These are phyloP conservation scores for Diorhabda sublineata DNA, from an alignment of 1,140 invertebrate species.

Conservation along the genomic window DNA sequence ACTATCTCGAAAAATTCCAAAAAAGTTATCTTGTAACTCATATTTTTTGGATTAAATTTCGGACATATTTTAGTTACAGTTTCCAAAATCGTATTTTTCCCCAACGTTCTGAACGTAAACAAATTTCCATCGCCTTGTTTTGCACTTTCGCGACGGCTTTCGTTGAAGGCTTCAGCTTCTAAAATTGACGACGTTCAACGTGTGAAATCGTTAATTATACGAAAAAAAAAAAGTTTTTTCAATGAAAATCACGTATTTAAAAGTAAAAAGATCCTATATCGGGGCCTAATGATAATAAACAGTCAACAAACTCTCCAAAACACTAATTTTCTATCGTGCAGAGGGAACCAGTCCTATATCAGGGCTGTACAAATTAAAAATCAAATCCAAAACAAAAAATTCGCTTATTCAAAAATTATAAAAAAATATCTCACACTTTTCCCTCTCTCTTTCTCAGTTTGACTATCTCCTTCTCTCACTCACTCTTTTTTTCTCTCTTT, in stretches of 20 bases:
- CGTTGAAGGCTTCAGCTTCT: no score
- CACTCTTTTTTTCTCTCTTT: no score
- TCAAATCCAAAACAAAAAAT: no score
- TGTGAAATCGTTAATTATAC: neutral
- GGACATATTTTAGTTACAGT: constrained; percentile 42
- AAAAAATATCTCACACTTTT: no score
- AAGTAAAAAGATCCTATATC: no score
- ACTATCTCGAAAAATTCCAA: constrained; percentile 55
- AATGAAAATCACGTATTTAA: neutral
- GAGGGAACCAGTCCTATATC: neutral
- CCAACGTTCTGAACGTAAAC: constrained; percentile 26
- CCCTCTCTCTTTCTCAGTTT: no score
- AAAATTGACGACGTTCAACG: constrained; percentile 11
- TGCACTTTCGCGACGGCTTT: constrained; percentile 1
- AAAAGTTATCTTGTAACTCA: constrained; percentile 52
- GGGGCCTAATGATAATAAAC: neutral
- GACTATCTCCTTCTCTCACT: no score
- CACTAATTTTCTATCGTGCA: neutral
- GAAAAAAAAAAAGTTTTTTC: neutral
- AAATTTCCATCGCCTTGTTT: constrained; percentile 19
- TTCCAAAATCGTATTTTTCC: constrained; percentile 33
- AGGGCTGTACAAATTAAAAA: no score
- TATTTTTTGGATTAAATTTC: constrained; percentile 35
- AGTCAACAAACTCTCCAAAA: neutral
- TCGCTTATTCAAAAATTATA: no score